phyloP scores from a whole-genome alignment of 2,888 invertebrate species.

The Dendrolimus houi region DNA sequence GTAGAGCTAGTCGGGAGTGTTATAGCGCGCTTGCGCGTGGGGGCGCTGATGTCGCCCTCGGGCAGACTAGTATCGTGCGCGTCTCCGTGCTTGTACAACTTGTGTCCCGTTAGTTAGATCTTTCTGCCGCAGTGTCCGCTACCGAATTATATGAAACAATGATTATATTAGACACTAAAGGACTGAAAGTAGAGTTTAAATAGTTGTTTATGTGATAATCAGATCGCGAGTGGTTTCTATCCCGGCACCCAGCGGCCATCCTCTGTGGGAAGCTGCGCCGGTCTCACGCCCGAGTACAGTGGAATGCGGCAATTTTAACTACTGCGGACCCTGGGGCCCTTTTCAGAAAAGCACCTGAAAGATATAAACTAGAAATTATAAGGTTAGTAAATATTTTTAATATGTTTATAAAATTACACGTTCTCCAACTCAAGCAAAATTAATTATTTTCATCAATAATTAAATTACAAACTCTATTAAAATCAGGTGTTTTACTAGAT shows the following conservation, averaged over 20 bases:
- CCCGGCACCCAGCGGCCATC: conserved; percentile 49
- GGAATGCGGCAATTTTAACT: conserved; percentile 76
- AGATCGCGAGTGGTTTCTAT: conserved; percentile 24
- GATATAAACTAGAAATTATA: conserved; percentile 15
- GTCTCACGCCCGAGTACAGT: conserved; percentile 65
- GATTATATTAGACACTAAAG: conserved; percentile 38
- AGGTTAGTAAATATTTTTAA: conserved; percentile 36
- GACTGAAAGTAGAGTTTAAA: conserved; percentile 38
- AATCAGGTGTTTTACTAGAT: too few relatives aligned
- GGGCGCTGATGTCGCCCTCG: conserved; percentile 48
- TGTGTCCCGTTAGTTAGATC: conserved; percentile 24
- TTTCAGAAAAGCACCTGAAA: conserved; percentile 45
- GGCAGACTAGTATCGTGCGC: conserved; percentile 52
- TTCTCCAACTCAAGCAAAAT: too few relatives aligned
- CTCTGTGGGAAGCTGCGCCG: conserved; percentile 67
- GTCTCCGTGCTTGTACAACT: conserved; percentile 41
- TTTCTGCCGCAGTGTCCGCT: conserved; percentile 33
- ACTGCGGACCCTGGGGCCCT: conserved; percentile 68
- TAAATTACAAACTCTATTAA: too few relatives aligned
- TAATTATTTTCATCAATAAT: too few relatives aligned
- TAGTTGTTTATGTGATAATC: conserved; percentile 61
- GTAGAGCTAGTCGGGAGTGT: conserved; percentile 18
- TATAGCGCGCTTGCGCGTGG: conserved; percentile 40
- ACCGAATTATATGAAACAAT: conserved; percentile 50
- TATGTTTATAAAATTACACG: not conserved